Evolutionary conservation across 2,797 vertebrate genomes (phyloP).

Genomic region (Denticeps clupeoides): DNA sequence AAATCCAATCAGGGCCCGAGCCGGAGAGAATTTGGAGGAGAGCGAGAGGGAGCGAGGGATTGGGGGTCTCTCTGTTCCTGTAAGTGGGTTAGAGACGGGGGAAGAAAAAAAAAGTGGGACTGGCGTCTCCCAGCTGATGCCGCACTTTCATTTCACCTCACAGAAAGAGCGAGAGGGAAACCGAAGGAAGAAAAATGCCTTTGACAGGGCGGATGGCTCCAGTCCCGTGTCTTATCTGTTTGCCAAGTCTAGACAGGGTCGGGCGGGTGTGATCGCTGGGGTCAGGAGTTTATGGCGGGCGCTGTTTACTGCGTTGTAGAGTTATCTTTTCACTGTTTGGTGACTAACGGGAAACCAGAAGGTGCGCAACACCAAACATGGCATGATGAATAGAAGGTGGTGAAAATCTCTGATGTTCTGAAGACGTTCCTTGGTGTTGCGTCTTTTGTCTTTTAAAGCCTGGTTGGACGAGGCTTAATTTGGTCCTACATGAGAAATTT

Average conservation of each 20-base stretch:
- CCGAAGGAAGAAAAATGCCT: slow-evolving; percentile 8
- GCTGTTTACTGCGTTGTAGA: background rate
- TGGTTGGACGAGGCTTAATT: too few relatives aligned
- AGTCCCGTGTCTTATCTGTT: slow-evolving; percentile 35
- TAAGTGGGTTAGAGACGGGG: slow-evolving; percentile 57
- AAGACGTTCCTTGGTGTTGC: too few relatives aligned
- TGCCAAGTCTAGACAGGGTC: slow-evolving; percentile 51
- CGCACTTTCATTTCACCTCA: slow-evolving; percentile 39
- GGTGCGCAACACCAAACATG: slow-evolving; percentile 10
- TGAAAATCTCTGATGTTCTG: too few relatives aligned
- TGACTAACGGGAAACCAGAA: slow-evolving; percentile 31
- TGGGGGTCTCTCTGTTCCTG: slow-evolving; percentile 40
- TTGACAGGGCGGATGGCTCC: slow-evolving; percentile 20
- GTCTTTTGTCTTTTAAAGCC: too few relatives aligned
- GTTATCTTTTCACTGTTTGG: slow-evolving; percentile 38
- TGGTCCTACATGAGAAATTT: too few relatives aligned
- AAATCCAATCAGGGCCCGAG: slow-evolving; percentile 49
- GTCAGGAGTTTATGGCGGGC: slow-evolving; percentile 39
- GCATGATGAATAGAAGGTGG: too few relatives aligned
- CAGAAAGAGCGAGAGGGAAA: slow-evolving; percentile 22
- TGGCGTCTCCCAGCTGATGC: slow-evolving; percentile 23
- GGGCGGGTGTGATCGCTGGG: slow-evolving; percentile 22
- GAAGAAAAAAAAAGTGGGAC: background rate
- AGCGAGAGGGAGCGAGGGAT: slow-evolving; percentile 44
- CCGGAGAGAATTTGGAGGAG: slow-evolving; percentile 40